Evolutionary conservation across 2,113 vertebrate genomes (phyloP).

Genomic region (Xiphophorus couchianus): DNA sequence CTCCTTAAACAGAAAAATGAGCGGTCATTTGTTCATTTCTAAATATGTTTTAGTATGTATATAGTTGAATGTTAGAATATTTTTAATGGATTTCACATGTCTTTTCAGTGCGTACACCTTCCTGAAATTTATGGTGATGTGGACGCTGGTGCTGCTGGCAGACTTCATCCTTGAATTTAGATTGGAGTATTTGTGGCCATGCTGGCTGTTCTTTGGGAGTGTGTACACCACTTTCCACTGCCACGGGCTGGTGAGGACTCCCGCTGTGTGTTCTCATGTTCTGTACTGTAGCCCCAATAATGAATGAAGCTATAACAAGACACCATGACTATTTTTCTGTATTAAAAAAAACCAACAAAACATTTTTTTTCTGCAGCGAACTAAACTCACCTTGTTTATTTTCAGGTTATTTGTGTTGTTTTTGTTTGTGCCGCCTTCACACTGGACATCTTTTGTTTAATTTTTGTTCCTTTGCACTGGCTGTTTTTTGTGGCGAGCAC

Average conservation of each 20-base stretch:
- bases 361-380: background rate
- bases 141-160: constrained; percentile 83
- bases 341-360: background rate
- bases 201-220: constrained; percentile 85
- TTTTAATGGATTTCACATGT: constrained; percentile 3
- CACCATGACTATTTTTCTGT: background rate
- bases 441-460: constrained; percentile 84
- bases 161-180: constrained; percentile 85
- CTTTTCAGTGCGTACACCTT: constrained; percentile 80
- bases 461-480: constrained; percentile 86
- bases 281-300: background rate
- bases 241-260: constrained; percentile 81
- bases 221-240: constrained; percentile 87
- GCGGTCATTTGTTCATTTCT: background rate
- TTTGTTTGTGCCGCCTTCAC: constrained; percentile 85
- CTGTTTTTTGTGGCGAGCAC: constrained; percentile 86
- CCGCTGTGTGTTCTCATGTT: constrained; percentile 17
- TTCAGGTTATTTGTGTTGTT: constrained; percentile 82
- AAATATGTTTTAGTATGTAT: background rate
- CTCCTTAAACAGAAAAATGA: background rate
- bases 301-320: background rate
- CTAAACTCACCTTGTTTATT: constrained; percentile 37
- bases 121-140: constrained; percentile 82
- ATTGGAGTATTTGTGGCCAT: constrained; percentile 85
- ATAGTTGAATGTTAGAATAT: background rate